A percentile compares a stretch with the other conserved stretches of the same genome.
Evolutionary conservation across 2,797 vertebrate species (phyloP).

Genomic region (Neostethus bicornis): DNA sequence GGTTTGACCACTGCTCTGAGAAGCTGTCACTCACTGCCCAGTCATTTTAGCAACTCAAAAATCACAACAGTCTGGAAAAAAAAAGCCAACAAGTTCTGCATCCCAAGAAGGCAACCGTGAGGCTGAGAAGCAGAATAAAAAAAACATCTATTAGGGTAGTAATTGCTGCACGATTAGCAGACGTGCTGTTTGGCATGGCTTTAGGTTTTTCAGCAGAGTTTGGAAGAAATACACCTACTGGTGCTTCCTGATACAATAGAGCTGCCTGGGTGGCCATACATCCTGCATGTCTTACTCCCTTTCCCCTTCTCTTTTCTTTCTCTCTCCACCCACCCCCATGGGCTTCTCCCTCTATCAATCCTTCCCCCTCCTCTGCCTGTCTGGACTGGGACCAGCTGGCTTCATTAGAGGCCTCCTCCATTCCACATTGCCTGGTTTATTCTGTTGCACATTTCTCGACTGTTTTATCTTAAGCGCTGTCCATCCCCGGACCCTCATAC

Average conservation of each 20-base stretch:
- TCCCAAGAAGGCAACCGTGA: constrained; percentile 73
- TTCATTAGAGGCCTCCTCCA: constrained; percentile 83
- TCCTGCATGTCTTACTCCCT: constrained; percentile 81
- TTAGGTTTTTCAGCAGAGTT: constrained; percentile 74
- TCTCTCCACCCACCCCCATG: constrained; percentile 68
- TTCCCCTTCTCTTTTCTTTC: constrained; percentile 64
- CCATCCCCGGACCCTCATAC: constrained; percentile 81
- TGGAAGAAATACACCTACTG: constrained; percentile 85
- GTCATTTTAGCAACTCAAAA: constrained; percentile 19
- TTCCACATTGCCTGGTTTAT: constrained; percentile 84
- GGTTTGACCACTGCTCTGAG: constrained; percentile 7
- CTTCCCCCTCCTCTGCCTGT: constrained; percentile 79
- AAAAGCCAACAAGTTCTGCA: constrained; percentile 26
- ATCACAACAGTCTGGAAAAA: constrained; percentile 12
- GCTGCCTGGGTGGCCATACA: constrained; percentile 82
- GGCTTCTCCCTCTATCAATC: constrained; percentile 79
- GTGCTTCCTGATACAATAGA: constrained; percentile 87
- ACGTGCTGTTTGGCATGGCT: constrained; percentile 81
- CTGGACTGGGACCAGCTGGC: constrained; percentile 88
- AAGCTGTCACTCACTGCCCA: constrained; percentile 1
- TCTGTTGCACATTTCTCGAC: constrained; percentile 85
- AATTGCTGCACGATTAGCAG: constrained; percentile 86
- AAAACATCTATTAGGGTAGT: constrained; percentile 84
- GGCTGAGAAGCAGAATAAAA: constrained; percentile 56
- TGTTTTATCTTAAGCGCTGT: constrained; percentile 86